Evolutionary conservation across 2,888 invertebrate species (phyloP).

Genomic region (Xiphydria camelus): DNA sequence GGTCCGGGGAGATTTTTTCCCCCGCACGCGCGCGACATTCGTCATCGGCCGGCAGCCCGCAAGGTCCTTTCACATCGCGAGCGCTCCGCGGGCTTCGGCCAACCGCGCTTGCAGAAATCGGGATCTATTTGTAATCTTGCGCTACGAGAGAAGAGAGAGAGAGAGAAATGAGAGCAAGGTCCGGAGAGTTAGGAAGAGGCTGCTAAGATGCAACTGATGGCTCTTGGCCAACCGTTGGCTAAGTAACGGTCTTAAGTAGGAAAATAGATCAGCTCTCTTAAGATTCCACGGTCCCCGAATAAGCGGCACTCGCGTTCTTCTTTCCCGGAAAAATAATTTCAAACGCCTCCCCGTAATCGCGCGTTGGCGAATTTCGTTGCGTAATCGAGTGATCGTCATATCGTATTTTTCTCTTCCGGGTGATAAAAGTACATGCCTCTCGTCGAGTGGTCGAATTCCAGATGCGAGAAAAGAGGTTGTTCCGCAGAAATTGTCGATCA

Average conservation of each 20-base stretch:
- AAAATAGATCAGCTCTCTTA: slow-evolving; percentile 48
- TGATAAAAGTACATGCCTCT: too few relatives aligned
- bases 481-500: too few relatives aligned
- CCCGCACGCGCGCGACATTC: neutral
- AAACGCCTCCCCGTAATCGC: too few relatives aligned
- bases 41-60: neutral
- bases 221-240: slow-evolving; percentile 50
- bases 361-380: too few relatives aligned
- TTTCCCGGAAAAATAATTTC: too few relatives aligned
- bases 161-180: slow-evolving; percentile 57
- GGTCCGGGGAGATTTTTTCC: too few relatives aligned
- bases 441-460: too few relatives aligned
- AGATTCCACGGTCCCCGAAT: too few relatives aligned
- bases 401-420: too few relatives aligned
- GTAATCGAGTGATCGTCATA: too few relatives aligned
- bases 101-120: slow-evolving; percentile 18
- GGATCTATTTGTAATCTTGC: slow-evolving; percentile 45
- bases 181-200: slow-evolving; percentile 56
- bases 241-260: slow-evolving; percentile 48
- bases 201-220: slow-evolving; percentile 56
- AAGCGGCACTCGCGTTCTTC: too few relatives aligned
- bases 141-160: slow-evolving; percentile 21
- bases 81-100: slow-evolving; percentile 15
- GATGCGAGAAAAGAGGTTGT: too few relatives aligned
- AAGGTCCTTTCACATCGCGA: slow-evolving; percentile 25